Conservation (phyloP, 2,797 vertebrate species). For the Cetoscarus ocellatus region DNA sequence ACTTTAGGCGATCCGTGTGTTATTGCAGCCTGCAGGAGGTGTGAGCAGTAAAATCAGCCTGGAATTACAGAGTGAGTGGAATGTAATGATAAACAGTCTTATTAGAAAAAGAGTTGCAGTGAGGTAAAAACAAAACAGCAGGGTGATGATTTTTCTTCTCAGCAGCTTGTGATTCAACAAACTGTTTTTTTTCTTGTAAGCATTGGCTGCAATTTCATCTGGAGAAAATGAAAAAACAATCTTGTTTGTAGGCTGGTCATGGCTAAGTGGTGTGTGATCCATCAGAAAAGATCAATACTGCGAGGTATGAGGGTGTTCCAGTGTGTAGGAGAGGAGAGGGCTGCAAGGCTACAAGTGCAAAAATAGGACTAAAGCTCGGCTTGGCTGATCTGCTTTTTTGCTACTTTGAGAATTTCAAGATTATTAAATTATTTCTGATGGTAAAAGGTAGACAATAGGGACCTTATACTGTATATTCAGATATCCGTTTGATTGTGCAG, state of each 20-base stretch:
- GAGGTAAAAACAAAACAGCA: constrained; percentile 16
- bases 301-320: constrained; percentile 10
- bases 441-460: no score
- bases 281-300: constrained; percentile 9
- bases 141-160: constrained; percentile 4
- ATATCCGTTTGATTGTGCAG: no score
- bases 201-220: not conserved
- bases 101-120: constrained; percentile 3
- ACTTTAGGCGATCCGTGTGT: not conserved
- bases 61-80: constrained; percentile 9
- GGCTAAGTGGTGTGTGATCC: constrained; percentile 20
- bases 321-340: not conserved
- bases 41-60: not conserved
- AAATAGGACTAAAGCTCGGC: not conserved
- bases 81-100: constrained; percentile 10
- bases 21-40: constrained; percentile 10
- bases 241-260: not conserved
- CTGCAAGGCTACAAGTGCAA: constrained; percentile 4
- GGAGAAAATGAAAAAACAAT: constrained; percentile 1
- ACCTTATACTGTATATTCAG: no score
- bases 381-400: constrained; percentile 5
- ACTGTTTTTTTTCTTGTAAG: constrained; percentile 3
- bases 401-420: not conserved
- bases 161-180: not conserved
- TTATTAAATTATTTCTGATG: not conserved